Evolutionary conservation across 2,113 vertebrate species (phyloP), one percentile per base, ranked within the genome.

Genomic region (Lophotis ruficrista): DNA sequence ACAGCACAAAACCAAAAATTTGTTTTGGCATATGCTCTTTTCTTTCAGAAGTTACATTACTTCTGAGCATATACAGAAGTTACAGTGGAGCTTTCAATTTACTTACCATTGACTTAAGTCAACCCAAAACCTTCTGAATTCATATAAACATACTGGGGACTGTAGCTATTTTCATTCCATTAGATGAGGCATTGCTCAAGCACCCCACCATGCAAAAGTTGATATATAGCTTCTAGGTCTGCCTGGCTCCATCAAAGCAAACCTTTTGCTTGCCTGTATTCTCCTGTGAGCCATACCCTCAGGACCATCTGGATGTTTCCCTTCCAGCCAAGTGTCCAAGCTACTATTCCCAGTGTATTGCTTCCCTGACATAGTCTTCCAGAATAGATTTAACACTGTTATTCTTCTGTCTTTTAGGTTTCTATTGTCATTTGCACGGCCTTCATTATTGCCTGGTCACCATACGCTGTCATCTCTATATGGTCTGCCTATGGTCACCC

Each of bases 401-500:
- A 8, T 54, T 45, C 45, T 56, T 81, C 50, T 96, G 56, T 69
- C 61, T 92, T 95, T 69, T 69, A 98, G 98, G 98, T 99, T 89
- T 99, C 98, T 73, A 98, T 98, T 89, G 98, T 98, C 47, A 98
- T 98, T 96, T 98, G 98, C 97, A 98, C 98, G 43, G 98, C 98
- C 84, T 98, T 98, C 97, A 98, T 98, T 97, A 96, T 98, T 92
- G 98, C 98, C 38, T 98, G 98, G 98, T 98, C 98, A 14, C 98
- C 98, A 15, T 98, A 99, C 41, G 99, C 98, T 23, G 98, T 98
- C 79, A 98, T 99, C 90, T 99, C 98, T 27, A 98, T 98, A 95
- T 98, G 98, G 98, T 99, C 98, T 20, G 98, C 98, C 54, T 98
- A 97, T 91, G 99, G 98, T 51, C 96, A 98, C 79, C 80, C 98